Evolutionary conservation across 2,113 vertebrate genomes (phyloP), one percentile per base, ranked within the genome.

Genomic region (Fulmarus glacialis): DNA sequence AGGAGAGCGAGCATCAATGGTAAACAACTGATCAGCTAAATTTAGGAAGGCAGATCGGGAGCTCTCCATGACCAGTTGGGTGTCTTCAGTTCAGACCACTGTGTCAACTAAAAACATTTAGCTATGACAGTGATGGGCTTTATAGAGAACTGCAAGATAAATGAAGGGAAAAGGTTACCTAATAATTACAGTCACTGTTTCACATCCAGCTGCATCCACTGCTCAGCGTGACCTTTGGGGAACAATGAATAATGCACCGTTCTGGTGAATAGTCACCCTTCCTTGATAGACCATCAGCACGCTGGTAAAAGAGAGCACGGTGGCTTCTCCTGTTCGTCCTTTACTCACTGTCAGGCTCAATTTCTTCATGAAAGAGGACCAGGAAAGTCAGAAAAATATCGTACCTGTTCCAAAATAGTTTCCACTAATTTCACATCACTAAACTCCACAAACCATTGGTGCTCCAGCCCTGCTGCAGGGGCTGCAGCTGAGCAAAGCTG

Each of bases 1-100:
- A 0, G 0, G 62, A 66, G 59, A 34, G 58, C 0, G 0, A 90
- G 23, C 2, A 0, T 32, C 82, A 42, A 0, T 6, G 29, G 56
- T 50, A 82, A 95, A 83, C 63, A 66, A 92, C 8, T 12, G 21
- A 40, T 38, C 45, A 89, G 70, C 68, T 95, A 55, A 55, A 87
- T 94, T 89, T 62, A 82, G 77, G 77, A 74, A 91, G 72, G 68
- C 68, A 84, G 83, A 77, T 6, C 71, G 42, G 90, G 77, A 97
- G 47, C 82, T 88, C 71, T 92, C 71, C 40, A 9, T n/a, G 43
- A 72, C 19, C 13, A 30, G 60, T 6, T 85, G 74, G 40, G 66
- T 58, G 66, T 56, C 90, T 96, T 85, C 43, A 38, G 77, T 59
- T 94, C 95, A 94, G 74, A 86, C 23, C 93, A 84, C 29, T 17